Evolutionary conservation across 1,140 invertebrate genomes (phyloP), one percentile per base, ranked within the genome.

Genomic region (Probaryconus sp.): DNA sequence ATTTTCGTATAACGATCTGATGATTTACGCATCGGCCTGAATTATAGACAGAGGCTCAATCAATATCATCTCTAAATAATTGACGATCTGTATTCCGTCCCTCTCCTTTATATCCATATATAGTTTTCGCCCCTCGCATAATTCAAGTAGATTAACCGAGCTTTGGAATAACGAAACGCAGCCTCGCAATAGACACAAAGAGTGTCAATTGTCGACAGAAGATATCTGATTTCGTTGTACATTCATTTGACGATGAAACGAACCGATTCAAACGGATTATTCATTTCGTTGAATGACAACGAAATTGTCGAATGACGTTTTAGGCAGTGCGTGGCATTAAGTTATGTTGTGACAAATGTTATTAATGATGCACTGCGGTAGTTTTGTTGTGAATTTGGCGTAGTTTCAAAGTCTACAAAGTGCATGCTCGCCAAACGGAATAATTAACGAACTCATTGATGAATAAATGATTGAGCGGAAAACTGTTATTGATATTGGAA

Each of bases 11-110:
- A 56, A 48, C 33, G 30, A 58, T 26, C 42, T 61, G 42, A 56
- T 78, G 76, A 80, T 76, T 80, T 76, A 78, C 76, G 60, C 73
- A 65, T 63, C 69, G 64, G 71, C 60, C 65, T 56, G 56, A 74
- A 76, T 77, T 76, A 74, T 71, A 40, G 69, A 69, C 67, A 51
- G 35, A 26, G 55, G 51, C 48, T 71, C 61, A 33, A 70, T 70
- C 69, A 72, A 74, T 67, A 68, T 76, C 68, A 76, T 76, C 73
- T 71, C 26, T 4, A 17, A 67, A 65, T 73, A 76, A 79, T 69
- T 71, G 73, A 76, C 70, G 74, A 71, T 67, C 58, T 56, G 61
- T 45, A 69, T 67, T 65, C 68, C 38, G 47, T 31, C 37, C 26
- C 24, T 14, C 14, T 13, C 30, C 47, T 10, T 48, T 13, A 14